Base-by-base conservation (phyloP, 2,113 vertebrate genomes). In the Aplodontia rufa region DNA sequence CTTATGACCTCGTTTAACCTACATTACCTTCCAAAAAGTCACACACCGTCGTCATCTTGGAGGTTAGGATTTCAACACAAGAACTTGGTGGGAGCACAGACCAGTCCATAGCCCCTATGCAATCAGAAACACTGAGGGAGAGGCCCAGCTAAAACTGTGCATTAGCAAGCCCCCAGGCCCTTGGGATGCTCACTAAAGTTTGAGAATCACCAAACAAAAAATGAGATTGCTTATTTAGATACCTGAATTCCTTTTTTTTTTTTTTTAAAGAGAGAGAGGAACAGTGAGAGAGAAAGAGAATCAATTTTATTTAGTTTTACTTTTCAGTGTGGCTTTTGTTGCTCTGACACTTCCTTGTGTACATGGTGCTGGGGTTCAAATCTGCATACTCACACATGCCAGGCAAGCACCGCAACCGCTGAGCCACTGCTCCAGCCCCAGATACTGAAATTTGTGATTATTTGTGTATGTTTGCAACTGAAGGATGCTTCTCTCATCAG, bases 401-500 rank as follows among this genome's bases (percentile, higher is more conserved):
- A n/a, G n/a, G n/a, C n/a, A n/a, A n/a, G n/a, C n/a, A n/a, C n/a
- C n/a, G n/a, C n/a, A n/a, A n/a, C n/a, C n/a, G n/a, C n/a, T n/a
- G n/a, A n/a, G n/a, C n/a, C n/a, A n/a, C n/a, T n/a, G n/a, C n/a
- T n/a, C n/a, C n/a, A n/a, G n/a, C n/a, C n/a, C n/a, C n/a, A n/a
- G n/a, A n/a, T n/a, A n/a, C n/a, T n/a, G n/a, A n/a, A n/a, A n/a
- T n/a, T n/a, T n/a, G n/a, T 78, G 72, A 53, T 47, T 30, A 85
- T 91, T 19, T 82, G 78, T 86, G 28, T 55, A 51, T 88, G 83
- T 93, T 60, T 78, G 93, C 89, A 91, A 19, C 32, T 14, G 30
- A 88, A 86, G 47, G 42, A 42, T 87, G 66, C 30, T 81, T 68
- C 84, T 92, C 74, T 81, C 66, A 62, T 94, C 60, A 62, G 75